phyloP scores from a whole-genome alignment of 2,113 vertebrate genomes.

The Tricholaema leucomelas region DNA sequence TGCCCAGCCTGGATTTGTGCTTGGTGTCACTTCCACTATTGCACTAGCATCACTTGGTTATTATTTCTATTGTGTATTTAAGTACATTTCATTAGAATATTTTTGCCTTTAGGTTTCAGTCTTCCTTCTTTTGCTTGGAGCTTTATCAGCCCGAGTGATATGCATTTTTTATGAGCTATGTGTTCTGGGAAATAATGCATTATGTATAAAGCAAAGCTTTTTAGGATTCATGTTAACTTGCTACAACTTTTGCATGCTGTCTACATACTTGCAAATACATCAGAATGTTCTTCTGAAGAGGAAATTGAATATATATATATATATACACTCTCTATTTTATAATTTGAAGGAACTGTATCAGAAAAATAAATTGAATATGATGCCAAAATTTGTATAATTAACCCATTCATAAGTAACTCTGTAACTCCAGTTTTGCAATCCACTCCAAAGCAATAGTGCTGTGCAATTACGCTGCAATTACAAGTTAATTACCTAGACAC shows the following conservation, averaged over 20 bases:
- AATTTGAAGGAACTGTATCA: not conserved
- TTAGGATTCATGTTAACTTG: not conserved
- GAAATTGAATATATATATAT: not conserved
- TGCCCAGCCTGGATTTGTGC: too few relatives aligned
- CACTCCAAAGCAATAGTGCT: slow-evolving; percentile 3
- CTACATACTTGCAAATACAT: not conserved
- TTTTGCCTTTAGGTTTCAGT: not conserved
- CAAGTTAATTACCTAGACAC: slow-evolving; percentile 28
- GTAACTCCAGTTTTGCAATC: not conserved
- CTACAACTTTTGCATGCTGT: not conserved
- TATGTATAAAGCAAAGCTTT: not conserved
- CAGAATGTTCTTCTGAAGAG: not conserved
- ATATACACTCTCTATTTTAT: not conserved
- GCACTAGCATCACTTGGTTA: not conserved
- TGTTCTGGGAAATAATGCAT: not conserved
- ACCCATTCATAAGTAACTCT: not conserved
- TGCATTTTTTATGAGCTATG: slow-evolving; percentile 3
- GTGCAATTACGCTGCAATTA: slow-evolving; percentile 38
- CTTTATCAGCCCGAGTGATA: not conserved
- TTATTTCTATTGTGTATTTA: not conserved
- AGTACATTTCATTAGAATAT: slow-evolving; percentile 1
- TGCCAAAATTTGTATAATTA: not conserved
- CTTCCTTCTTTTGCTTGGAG: not conserved
- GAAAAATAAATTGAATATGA: not conserved
- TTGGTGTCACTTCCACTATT: not conserved